phyloP scores from a whole-genome alignment of 2,797 vertebrate genomes.

The Furcifer pardalis region DNA sequence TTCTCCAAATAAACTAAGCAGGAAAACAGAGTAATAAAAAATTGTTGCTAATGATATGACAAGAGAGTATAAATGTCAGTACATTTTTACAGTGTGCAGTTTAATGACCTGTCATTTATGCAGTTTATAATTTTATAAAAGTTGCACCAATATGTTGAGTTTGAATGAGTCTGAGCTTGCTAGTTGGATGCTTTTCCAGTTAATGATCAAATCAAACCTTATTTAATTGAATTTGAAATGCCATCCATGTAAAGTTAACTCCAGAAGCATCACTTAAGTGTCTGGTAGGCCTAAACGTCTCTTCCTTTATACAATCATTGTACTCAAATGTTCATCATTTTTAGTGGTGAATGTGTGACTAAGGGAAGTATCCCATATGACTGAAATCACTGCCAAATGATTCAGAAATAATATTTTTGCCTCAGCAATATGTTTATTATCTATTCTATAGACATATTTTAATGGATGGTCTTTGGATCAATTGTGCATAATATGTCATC shows the following conservation, averaged over 20 bases:
- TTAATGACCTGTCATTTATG: neutral
- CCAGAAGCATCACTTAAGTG: conserved; percentile 18
- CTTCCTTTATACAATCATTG: conserved; percentile 38
- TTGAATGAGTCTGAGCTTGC: neutral
- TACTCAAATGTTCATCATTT: conserved; percentile 18
- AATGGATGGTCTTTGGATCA: no score
- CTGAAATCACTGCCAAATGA: neutral
- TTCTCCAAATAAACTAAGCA: neutral
- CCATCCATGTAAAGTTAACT: conserved; percentile 4
- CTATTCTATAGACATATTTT: no score
- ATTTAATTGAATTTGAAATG: neutral
- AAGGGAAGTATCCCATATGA: neutral
- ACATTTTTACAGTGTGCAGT: neutral
- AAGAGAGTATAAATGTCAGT: neutral
- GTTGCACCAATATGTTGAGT: neutral
- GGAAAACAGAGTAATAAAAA: neutral
- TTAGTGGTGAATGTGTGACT: neutral
- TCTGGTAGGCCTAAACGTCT: conserved; percentile 10
- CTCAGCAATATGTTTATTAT: neutral
- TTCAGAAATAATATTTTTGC: neutral
- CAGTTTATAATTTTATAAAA: neutral
- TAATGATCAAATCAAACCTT: neutral
- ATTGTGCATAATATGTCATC: neutral
- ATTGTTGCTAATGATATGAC: neutral
- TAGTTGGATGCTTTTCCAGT: conserved; percentile 23